These are phyloP conservation scores for Crotalus viridis DNA, from an alignment of 2,113 vertebrate genomes.

Conservation along the genomic window DNA sequence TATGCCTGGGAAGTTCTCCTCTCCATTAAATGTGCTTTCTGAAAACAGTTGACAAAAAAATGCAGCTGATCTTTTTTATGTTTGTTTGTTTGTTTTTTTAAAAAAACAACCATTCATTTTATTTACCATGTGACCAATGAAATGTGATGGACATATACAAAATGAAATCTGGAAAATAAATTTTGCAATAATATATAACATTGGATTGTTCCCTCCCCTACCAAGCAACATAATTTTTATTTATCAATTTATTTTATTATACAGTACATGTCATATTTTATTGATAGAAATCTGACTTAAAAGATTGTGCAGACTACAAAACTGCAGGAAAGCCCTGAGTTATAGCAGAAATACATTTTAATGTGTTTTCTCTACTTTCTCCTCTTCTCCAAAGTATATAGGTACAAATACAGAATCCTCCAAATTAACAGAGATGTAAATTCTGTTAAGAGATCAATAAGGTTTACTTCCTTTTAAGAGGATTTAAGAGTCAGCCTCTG, in stretches of 20 bases:
- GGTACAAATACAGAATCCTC: neutral
- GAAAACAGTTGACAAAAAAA: conserved; percentile 1
- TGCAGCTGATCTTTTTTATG: neutral
- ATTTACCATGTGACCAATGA: neutral
- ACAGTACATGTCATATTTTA: neutral
- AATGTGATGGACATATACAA: neutral
- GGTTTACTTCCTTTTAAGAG: neutral
- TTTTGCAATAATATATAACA: neutral
- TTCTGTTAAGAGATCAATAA: neutral
- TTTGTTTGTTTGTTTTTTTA: neutral
- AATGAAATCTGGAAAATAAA: neutral
- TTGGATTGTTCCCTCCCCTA: neutral
- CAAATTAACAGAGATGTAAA: neutral
- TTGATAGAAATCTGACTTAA: neutral
- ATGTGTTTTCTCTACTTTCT: neutral
- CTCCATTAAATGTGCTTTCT: neutral
- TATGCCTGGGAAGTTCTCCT: neutral
- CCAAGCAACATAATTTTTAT: neutral
- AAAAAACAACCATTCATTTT: neutral
- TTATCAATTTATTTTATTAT: conserved; percentile 1
- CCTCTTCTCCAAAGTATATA: neutral
- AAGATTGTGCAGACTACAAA: neutral
- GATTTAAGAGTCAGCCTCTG: neutral
- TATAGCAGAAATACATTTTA: neutral
- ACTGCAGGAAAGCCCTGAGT: neutral